A percentile compares a stretch with the other conserved stretches of the same genome.
phyloP scores from a whole-genome alignment of 1,140 invertebrate species.

The Ceratina australensis region DNA sequence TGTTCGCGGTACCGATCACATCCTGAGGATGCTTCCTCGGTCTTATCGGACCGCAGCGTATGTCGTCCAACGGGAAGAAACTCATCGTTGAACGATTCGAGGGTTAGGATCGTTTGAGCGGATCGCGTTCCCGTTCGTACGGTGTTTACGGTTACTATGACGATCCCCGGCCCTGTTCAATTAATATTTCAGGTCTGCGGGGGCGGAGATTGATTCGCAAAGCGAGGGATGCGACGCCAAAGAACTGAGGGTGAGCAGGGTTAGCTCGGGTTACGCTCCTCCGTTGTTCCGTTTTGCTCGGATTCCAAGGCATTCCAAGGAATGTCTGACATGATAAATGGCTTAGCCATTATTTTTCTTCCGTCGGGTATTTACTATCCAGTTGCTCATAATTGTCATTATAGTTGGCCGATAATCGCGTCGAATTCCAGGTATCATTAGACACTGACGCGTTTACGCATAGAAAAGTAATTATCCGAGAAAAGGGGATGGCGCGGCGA shows the following conservation, averaged over 20 bases:
- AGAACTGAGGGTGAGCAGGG: no score
- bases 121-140: not conserved
- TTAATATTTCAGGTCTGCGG: slow-evolving; percentile 34
- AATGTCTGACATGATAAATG: not conserved
- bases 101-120: not conserved
- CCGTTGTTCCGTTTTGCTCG: no score
- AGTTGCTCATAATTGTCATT: no score
- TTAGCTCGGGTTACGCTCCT: slow-evolving; percentile 18
- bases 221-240: not conserved
- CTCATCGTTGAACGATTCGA: slow-evolving; percentile 35
- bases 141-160: slow-evolving; percentile 52
- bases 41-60: slow-evolving; percentile 30
- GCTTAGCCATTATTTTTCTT: no score
- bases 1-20: slow-evolving; percentile 54
- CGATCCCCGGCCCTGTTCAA: slow-evolving; percentile 45
- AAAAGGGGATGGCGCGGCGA: not conserved
- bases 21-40: slow-evolving; percentile 32
- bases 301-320: not conserved
- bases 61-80: slow-evolving; percentile 37
- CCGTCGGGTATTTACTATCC: no score
- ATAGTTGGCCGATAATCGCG: not conserved
- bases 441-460: not conserved
- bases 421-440: not conserved
- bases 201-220: slow-evolving; percentile 10
- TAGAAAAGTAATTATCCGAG: slow-evolving; percentile 27